Conservation (phyloP, 2,797 vertebrate species). For the Oreonectes daqikongensis region DNA sequence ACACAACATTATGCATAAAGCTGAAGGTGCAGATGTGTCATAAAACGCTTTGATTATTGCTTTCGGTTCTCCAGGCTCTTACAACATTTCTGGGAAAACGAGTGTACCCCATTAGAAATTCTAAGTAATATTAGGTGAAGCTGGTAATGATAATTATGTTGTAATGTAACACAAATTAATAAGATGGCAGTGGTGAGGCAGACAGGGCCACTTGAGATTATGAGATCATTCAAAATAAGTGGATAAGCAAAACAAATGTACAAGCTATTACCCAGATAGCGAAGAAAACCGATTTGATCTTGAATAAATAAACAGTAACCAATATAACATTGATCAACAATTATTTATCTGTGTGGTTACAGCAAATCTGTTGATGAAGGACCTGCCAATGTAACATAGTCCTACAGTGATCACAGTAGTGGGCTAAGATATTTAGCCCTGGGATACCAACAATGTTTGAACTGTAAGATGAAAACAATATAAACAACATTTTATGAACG, state of each 20-base stretch:
- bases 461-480: too few species aligned
- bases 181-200: not conserved
- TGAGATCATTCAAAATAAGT: not conserved
- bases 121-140: not conserved
- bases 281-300: too few species aligned
- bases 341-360: not conserved
- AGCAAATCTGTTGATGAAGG: not conserved
- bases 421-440: too few species aligned
- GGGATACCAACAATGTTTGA: too few species aligned
- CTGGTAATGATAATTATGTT: not conserved
- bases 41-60: slow-evolving; percentile 32
- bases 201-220: too few species aligned
- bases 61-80: not conserved
- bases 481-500: not conserved
- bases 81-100: slow-evolving; percentile 12
- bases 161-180: not conserved
- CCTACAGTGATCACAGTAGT: not conserved
- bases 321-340: too few species aligned
- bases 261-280: not conserved
- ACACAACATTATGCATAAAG: slow-evolving; percentile 45
- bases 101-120: not conserved
- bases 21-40: slow-evolving; percentile 19
- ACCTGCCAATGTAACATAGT: not conserved
- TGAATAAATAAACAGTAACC: too few species aligned
- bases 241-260: not conserved